phyloP scores from a whole-genome alignment of 2,888 invertebrate species.

The Octonoba sinensis region DNA sequence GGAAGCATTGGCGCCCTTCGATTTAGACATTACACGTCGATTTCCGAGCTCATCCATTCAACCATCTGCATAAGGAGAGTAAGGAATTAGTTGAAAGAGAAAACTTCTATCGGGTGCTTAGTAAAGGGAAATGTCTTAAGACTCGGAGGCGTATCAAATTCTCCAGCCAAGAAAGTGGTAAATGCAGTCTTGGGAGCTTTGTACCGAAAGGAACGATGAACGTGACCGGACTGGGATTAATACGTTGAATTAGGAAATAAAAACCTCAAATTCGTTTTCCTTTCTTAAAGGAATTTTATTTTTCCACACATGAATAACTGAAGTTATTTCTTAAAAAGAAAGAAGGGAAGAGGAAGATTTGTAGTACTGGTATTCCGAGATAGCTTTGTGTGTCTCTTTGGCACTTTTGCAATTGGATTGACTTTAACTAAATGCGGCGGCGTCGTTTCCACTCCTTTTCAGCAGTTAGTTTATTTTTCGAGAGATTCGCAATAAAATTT shows the following conservation, averaged over 20 bases:
- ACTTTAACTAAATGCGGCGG: too few species aligned
- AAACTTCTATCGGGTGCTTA: constrained; percentile 48
- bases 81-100: constrained; percentile 51
- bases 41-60: constrained; percentile 39
- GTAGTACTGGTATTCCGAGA: constrained; percentile 9
- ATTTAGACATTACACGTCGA: constrained; percentile 50
- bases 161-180: constrained; percentile 53
- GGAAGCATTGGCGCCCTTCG: constrained; percentile 29
- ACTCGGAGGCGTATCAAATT: constrained; percentile 47
- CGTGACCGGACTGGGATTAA: constrained; percentile 56
- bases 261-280: constrained; percentile 39
- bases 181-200: constrained; percentile 42
- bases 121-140: constrained; percentile 57
- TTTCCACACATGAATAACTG: constrained; percentile 27
- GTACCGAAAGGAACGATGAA: constrained; percentile 26
- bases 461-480: too few species aligned
- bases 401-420: too few species aligned
- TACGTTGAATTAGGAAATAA: constrained; percentile 38
- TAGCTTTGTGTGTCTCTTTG: background rate
- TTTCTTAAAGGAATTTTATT: constrained; percentile 30
- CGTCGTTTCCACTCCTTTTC: too few species aligned
- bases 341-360: background rate
- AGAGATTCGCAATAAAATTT: too few species aligned
- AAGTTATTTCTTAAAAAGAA: constrained; percentile 27
- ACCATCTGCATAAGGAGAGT: constrained; percentile 57